Evolutionary conservation across 2,113 vertebrate genomes (phyloP).

Genomic region (Podocnemis expansa): DNA sequence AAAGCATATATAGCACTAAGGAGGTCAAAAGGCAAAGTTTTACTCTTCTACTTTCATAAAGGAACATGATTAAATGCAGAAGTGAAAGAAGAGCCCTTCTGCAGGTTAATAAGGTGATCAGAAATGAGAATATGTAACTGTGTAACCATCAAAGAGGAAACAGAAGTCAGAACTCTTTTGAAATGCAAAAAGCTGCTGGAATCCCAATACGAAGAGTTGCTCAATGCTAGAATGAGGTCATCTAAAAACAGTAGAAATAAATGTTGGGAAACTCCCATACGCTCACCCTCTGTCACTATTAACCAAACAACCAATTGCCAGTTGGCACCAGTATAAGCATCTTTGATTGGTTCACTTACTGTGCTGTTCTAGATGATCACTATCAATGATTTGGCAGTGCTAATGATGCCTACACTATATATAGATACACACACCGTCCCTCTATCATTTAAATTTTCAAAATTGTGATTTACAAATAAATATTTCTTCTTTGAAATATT

Average conservation of each 20-base stretch:
- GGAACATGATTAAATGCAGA: not conserved
- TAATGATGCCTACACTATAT: too few relatives aligned
- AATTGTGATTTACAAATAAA: not conserved
- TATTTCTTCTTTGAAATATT: not conserved
- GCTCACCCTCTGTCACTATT: too few relatives aligned
- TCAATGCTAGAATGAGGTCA: not conserved
- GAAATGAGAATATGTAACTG: not conserved
- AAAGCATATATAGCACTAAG: not conserved
- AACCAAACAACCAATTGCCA: not conserved
- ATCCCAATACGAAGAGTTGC: not conserved
- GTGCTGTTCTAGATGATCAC: too few relatives aligned
- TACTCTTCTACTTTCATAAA: not conserved
- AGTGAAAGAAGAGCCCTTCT: not conserved
- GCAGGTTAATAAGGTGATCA: not conserved
- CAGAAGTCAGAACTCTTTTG: not conserved
- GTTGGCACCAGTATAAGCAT: not conserved
- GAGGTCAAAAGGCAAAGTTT: not conserved
- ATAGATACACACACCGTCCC: not conserved
- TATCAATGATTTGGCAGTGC: not conserved
- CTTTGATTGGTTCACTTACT: too few relatives aligned
- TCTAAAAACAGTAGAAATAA: not conserved
- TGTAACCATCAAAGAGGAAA: not conserved
- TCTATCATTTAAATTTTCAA: not conserved
- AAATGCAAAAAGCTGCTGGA: not conserved
- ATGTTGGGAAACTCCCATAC: not conserved